Percentiles rank a stretch among this genome's conserved stretches.
These are phyloP conservation scores for human (Homo sapiens) DNA, from an alignment of 2,113 vertebrate genomes.

Conservation along the genomic window GRCh38 chr7:154430001-154430500, in stretches of 20 bases:
- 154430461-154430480: neutral
- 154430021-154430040: neutral
- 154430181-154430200: neutral
- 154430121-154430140: fast-evolving
- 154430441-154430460: neutral
- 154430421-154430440: no score
- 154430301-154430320: neutral
- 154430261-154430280: fast-evolving
- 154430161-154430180: neutral
- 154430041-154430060: no score
- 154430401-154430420: neutral
- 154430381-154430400: neutral
- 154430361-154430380: neutral
- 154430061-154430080: neutral
- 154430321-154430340: neutral
- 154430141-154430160: no score
- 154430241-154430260: neutral
- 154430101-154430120: neutral
- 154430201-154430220: neutral
- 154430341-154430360: neutral
- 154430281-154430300: neutral
- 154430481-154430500: neutral
- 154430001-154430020: neutral
- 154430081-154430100: neutral
- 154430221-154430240: neutral